These are phyloP conservation scores for Microtus montanus DNA, from an alignment of 2,113 vertebrate genomes.

Conservation along the genomic window DNA sequence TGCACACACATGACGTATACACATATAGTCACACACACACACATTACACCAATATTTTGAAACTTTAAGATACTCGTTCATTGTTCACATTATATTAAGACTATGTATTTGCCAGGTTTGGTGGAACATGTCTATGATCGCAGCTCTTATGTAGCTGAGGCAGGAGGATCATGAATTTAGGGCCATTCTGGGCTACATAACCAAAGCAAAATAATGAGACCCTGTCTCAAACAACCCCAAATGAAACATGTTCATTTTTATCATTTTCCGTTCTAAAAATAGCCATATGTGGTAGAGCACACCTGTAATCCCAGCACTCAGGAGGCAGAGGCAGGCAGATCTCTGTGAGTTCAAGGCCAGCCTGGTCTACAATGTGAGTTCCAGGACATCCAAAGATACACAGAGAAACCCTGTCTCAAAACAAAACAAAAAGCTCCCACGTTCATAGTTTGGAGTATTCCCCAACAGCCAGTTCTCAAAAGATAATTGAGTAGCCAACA, in stretches of 20 bases:
- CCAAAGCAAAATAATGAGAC: background rate
- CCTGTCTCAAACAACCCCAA: background rate
- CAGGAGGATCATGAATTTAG: background rate
- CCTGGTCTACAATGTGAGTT: no score
- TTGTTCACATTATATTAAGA: slow-evolving; percentile 11
- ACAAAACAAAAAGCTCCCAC: no score
- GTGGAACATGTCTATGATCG: background rate
- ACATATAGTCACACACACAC: background rate
- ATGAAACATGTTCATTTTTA: background rate
- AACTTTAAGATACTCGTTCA: background rate
- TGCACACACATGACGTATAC: background rate
- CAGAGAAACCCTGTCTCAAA: no score
- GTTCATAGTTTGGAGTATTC: background rate
- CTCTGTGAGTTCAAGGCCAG: no score
- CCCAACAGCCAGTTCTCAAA: background rate
- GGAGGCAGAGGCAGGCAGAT: no score
- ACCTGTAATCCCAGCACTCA: no score
- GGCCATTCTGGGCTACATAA: background rate
- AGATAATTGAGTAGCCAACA: background rate
- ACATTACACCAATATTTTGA: slow-evolving; percentile 25
- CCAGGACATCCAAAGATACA: no score
- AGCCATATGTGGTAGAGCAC: background rate
- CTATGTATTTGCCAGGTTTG: background rate
- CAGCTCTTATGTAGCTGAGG: background rate
- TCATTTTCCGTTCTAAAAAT: slow-evolving; percentile 39